A percentile compares a stretch with the other conserved stretches of the same genome.
These are phyloP conservation scores for Trididemnum nubilum DNA, from an alignment of 23 tunicate genomes.

Conservation along the genomic window DNA sequence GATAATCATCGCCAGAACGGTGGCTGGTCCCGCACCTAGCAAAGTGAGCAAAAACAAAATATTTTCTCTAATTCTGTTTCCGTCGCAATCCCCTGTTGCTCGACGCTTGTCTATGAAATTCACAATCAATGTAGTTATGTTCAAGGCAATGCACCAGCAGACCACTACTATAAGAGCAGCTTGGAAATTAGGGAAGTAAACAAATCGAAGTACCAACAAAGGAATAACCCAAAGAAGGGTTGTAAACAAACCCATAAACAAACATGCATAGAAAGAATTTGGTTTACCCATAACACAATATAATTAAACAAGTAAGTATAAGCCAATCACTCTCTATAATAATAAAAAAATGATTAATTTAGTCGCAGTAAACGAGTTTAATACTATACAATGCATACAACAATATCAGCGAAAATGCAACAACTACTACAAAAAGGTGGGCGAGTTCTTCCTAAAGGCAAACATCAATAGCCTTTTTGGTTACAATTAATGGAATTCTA, in stretches of 20 bases:
- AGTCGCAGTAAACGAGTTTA: too few relatives aligned
- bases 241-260: conserved; percentile 12
- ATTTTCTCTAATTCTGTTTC: neutral
- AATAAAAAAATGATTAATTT: too few relatives aligned
- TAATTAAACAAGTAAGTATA: too few relatives aligned
- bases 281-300: too few relatives aligned
- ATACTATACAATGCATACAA: too few relatives aligned
- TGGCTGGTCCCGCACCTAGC: conserved; percentile 9
- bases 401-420: too few relatives aligned
- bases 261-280: too few relatives aligned
- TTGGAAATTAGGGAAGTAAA: neutral
- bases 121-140: neutral
- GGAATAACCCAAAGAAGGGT: neutral
- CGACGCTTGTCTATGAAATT: neutral
- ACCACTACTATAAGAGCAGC: neutral
- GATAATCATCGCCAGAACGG: conserved; percentile 3
- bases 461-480: too few relatives aligned
- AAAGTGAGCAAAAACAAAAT: neutral
- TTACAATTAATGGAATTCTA: too few relatives aligned
- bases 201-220: neutral
- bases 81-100: neutral
- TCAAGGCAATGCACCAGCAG: neutral
- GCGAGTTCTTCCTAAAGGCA: too few relatives aligned
- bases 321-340: too few relatives aligned
- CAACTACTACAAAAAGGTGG: too few relatives aligned